Evolutionary conservation across 2,797 vertebrate species (phyloP), one percentile per base, ranked within the genome.

Genomic region (Eospalax fontanierii): DNA sequence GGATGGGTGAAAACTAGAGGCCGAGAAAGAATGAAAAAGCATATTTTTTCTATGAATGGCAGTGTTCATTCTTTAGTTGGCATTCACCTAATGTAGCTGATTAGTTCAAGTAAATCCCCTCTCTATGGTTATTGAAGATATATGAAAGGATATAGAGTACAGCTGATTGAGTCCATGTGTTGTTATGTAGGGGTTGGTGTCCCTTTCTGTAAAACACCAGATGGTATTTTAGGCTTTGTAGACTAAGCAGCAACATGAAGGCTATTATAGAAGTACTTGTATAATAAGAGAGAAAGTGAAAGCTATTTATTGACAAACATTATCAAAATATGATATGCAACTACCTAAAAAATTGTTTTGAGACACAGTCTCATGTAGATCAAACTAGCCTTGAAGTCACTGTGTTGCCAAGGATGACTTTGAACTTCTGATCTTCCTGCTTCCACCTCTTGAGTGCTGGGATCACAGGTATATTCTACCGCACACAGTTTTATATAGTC

Each of bases 261-360:
- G 28, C 30, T 88, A 78, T 68, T 86, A 66, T 61, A 40, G 33
- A 93, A 40, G 16, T 83, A 46, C 22, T 86, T 92, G 40, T 38
- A 88, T 90, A 85, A n/a, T n/a, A 79, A 92, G 63, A 88, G 40
- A 92, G 63, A 90, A 93, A 83, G 50, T 46, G 93, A 33, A 87
- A 46, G 84, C 21, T 90, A 26, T 87, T 86, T 89, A 83, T 78
- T 90, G 75, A 84, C 6, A 65, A 40, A 57, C n/a, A n/a, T n/a
- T 84, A 79, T 95, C 3, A 95, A 94, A 89, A 90, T 89, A 70
- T n/a, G 6, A 54, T 9, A 54, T 9, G 50, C 50, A 54, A 12
- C 50, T 15, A 54, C 50, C 50, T 54, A 54, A 54, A 54, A 54
- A 9, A 10, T 10, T 54, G 22, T 26, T 80, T 80, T 59, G 54